Evolutionary conservation across 2,888 invertebrate genomes (phyloP), one percentile per base, ranked within the genome.

Genomic region (Eupithecia inturbata): DNA sequence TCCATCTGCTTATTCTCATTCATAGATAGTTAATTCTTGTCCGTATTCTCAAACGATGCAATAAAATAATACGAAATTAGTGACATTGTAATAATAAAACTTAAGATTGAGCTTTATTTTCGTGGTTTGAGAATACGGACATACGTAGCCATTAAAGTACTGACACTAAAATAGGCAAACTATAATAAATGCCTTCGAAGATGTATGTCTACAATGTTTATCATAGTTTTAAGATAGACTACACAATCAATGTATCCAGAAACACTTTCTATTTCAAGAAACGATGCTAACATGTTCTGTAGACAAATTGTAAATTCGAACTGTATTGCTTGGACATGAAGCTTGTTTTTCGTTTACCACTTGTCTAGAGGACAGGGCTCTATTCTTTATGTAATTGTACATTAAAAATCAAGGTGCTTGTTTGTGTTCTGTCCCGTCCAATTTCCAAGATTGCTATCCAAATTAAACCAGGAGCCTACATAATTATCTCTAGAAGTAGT

Each of bases 351-450:
- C 16, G 60, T 28, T 62, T 31, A 31, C 62, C 62, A 31, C 19
- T 31, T 62, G 31, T 31, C 62, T 62, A 62, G 28, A 62, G 31
- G 12, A 16, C 57, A 26, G 16, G 7, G 19, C 31, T 31, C 19
- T 9, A 3, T 19, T 6, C 49, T 22, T 45, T 36, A 19, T 41
- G 16, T 57, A 12, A 53, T 39, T 67, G 22, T 70, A 45, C 70
- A 7, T 2, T 45, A 45, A 31, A 62, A 31, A 26, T 45, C 41
- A 68, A 49, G 69, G 68, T 75, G 67, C 66, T 69, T 71, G 36
- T 71, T 68, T 69, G 71, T 71, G 74, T 75, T 75, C 71, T 64
- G 22, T 66, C 68, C 74, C 74, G 71, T 67, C 74, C 71, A 69
- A 28, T 10, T 22, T 62, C 68, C 33, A n/a, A n/a, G 53, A 64